A percentile compares a stretch with the other conserved stretches of the same genome.
phyloP scores from a whole-genome alignment of 2,888 invertebrate species.

The Trisateles emortualis region DNA sequence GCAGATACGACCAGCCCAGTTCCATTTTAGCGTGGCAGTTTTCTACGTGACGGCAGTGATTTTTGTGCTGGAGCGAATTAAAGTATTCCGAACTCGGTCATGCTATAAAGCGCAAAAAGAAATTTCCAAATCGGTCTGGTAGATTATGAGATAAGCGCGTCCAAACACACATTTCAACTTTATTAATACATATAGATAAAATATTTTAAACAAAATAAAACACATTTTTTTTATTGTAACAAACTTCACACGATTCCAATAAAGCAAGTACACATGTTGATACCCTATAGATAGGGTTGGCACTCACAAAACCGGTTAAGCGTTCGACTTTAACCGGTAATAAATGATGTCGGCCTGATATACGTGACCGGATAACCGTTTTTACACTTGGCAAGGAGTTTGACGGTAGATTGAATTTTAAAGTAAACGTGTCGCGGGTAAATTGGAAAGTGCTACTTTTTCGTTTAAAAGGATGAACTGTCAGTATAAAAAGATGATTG shows the following conservation, averaged over 20 bases:
- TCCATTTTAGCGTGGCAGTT: too few relatives aligned
- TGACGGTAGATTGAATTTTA: conserved; percentile 37
- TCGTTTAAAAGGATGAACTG: background rate
- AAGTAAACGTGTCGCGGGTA: conserved; percentile 16
- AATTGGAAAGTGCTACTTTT: conserved; percentile 10
- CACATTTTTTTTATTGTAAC: background rate
- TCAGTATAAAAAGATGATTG: background rate
- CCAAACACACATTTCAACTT: too few relatives aligned
- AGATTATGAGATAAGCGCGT: too few relatives aligned
- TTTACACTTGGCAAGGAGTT: conserved; percentile 26
- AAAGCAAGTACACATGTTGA: conserved; percentile 4
- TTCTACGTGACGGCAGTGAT: too few relatives aligned
- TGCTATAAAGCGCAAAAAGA: too few relatives aligned
- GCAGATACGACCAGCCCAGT: too few relatives aligned
- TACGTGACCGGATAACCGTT: conserved; percentile 43
- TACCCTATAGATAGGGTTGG: conserved; percentile 21
- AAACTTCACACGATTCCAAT: background rate
- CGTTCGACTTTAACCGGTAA: conserved; percentile 31
- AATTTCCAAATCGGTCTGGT: too few relatives aligned
- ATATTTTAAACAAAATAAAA: too few relatives aligned
- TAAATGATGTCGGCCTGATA: conserved; percentile 39
- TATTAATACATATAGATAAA: too few relatives aligned
- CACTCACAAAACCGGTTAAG: conserved; percentile 15
- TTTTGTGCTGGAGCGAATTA: too few relatives aligned
- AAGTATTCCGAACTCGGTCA: too few relatives aligned